phyloP scores from a whole-genome alignment of 23 tunicate genomes.

The Ascidia mentula region DNA sequence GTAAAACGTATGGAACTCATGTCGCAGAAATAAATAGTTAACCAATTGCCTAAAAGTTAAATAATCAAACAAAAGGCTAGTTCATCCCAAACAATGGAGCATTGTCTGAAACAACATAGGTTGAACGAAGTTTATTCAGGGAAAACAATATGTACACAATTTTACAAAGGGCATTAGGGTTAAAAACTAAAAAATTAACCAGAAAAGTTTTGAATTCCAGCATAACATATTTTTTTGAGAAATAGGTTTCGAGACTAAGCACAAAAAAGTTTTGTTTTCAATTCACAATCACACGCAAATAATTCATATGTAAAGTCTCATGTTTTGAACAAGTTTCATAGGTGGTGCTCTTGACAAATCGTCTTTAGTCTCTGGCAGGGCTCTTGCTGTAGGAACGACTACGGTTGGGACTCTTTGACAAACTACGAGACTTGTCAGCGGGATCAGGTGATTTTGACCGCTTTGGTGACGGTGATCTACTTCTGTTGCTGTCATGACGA shows the following conservation, averaged over 20 bases:
- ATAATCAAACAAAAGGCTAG: neutral
- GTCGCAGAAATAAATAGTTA: neutral
- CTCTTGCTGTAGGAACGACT: conserved; percentile 16
- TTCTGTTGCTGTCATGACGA: neutral
- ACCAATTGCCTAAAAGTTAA: too few species aligned
- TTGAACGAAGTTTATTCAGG: neutral
- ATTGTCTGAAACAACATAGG: neutral
- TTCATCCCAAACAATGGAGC: neutral
- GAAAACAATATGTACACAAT: neutral
- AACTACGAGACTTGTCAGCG: conserved; percentile 12
- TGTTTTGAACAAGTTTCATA: too few species aligned
- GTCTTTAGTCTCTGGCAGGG: neutral
- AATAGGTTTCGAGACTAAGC: too few species aligned
- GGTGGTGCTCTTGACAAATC: too few species aligned
- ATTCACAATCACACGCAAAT: too few species aligned
- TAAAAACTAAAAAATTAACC: too few species aligned
- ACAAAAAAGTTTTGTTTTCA: too few species aligned
- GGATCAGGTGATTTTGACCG: conserved; percentile 21
- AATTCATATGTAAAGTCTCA: too few species aligned
- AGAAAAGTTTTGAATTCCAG: too few species aligned
- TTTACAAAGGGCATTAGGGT: too few species aligned
- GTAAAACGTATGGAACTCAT: neutral
- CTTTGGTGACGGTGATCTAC: conserved; percentile 21
- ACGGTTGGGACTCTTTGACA: neutral
- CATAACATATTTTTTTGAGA: too few species aligned